A percentile compares a stretch with the other conserved stretches of the same genome.
Conservation (phyloP, 2,888 invertebrate genomes). For the Drosophila paucipuncta region DNA sequence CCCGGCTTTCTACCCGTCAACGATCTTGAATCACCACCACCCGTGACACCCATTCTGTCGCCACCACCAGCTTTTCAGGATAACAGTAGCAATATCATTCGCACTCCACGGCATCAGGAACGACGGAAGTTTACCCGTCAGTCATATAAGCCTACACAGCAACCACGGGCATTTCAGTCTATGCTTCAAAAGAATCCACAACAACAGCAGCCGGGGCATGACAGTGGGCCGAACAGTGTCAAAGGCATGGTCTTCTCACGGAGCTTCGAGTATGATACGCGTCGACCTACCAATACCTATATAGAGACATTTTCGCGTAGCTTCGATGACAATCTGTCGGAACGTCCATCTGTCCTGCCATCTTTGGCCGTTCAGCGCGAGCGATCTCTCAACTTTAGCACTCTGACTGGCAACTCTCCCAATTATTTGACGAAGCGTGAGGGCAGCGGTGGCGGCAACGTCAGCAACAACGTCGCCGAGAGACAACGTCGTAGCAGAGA, state of each 20-base stretch:
- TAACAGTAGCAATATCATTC: conserved; percentile 72
- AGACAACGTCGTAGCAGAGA: too few species aligned
- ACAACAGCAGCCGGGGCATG: conserved; percentile 45
- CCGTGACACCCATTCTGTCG: conserved; percentile 89
- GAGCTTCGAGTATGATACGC: conserved; percentile 85
- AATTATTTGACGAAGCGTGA: conserved; percentile 85
- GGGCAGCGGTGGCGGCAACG: conserved; percentile 46
- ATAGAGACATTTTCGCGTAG: conserved; percentile 85
- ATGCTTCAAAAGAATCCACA: conserved; percentile 62
- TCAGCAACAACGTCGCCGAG: conserved; percentile 41
- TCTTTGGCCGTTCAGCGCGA: conserved; percentile 76
- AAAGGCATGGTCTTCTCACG: conserved; percentile 85
- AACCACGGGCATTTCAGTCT: conserved; percentile 47
- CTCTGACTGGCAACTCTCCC: conserved; percentile 84
- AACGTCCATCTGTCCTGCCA: conserved; percentile 64
- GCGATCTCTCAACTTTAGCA: conserved; percentile 84
- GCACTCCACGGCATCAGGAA: conserved; percentile 72
- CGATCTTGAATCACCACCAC: conserved; percentile 87
- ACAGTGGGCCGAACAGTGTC: conserved; percentile 35
- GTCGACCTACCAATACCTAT: conserved; percentile 82
- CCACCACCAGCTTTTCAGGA: conserved; percentile 90
- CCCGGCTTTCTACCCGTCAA: conserved; percentile 85
- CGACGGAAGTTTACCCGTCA: conserved; percentile 64
- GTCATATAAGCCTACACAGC: conserved; percentile 46
- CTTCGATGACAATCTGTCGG: conserved; percentile 85